These are phyloP conservation scores for Gouania willdenowi DNA, from an alignment of 2,797 vertebrate species.

Conservation along the genomic window DNA sequence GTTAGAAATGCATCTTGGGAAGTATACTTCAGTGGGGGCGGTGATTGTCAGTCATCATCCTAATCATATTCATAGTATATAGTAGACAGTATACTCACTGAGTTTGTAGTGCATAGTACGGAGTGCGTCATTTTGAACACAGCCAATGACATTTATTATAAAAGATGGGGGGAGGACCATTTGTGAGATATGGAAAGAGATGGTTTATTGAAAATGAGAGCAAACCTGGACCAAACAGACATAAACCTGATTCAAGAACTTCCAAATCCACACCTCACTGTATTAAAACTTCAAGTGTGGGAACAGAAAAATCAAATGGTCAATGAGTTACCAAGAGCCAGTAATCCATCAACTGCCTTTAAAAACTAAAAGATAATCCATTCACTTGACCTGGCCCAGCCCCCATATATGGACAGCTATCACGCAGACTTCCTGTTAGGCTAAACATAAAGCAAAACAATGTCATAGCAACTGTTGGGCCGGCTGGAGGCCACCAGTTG, in stretches of 20 bases:
- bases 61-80: too few species aligned
- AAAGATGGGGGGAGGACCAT: constrained; percentile 32
- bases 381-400: constrained; percentile 29
- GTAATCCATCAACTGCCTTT: constrained; percentile 62
- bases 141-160: constrained; percentile 73
- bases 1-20: too few species aligned
- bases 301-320: constrained; percentile 26
- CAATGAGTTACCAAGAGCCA: constrained; percentile 62
- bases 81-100: too few species aligned
- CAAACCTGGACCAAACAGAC: constrained; percentile 23
- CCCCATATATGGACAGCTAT: constrained; percentile 36
- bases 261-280: constrained; percentile 9
- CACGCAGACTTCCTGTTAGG: constrained; percentile 46
- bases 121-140: too few species aligned
- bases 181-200: constrained; percentile 46
- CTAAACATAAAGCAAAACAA: constrained; percentile 57
- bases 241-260: background rate
- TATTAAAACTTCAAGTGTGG: constrained; percentile 25
- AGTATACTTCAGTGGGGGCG: too few species aligned
- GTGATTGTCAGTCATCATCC: too few species aligned
- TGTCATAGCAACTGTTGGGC: constrained; percentile 61
- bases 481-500: constrained; percentile 68
- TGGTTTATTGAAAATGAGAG: constrained; percentile 56
- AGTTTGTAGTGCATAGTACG: too few species aligned
- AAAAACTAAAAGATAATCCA: constrained; percentile 65